Conservation (phyloP, 1,140 invertebrate genomes). For the Ips nitidus region DNA sequence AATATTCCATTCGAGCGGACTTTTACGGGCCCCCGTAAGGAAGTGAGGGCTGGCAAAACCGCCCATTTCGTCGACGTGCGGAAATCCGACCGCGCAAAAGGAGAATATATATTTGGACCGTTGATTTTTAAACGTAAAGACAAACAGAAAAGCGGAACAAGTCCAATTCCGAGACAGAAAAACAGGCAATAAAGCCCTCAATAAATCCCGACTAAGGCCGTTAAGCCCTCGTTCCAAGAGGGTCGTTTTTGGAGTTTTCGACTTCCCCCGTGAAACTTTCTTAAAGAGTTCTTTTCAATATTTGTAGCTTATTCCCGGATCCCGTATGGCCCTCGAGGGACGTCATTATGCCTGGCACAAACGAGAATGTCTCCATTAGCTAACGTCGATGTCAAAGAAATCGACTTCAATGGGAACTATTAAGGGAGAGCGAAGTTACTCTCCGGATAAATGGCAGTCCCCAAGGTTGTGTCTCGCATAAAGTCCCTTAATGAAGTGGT, state of each 20-base stretch:
- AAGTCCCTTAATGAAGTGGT: too few species aligned
- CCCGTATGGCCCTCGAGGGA: conserved; percentile 21
- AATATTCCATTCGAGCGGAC: conserved; percentile 23
- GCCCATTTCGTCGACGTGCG: too few species aligned
- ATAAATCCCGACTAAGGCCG: conserved; percentile 4
- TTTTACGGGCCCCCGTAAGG: conserved; percentile 1
- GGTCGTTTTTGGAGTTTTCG: conserved; percentile 7
- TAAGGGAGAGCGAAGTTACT: not conserved
- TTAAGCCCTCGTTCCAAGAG: conserved; percentile 3
- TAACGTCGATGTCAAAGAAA: conserved; percentile 23
- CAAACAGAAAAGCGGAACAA: too few species aligned
- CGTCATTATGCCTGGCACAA: conserved; percentile 19
- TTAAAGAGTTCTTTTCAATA: conserved; percentile 27
- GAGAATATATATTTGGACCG: too few species aligned
- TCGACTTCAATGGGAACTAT: conserved; percentile 6
- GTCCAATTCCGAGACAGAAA: not conserved
- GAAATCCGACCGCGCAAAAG: too few species aligned
- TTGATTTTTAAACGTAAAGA: too few species aligned
- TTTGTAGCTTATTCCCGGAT: conserved; percentile 26
- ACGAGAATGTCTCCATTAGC: conserved; percentile 24
- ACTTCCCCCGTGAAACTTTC: conserved; percentile 15
- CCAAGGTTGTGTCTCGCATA: too few species aligned
- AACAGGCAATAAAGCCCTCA: conserved; percentile 1
- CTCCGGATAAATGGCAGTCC: too few species aligned
- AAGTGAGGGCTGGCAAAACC: too few species aligned